phyloP scores from a whole-genome alignment of 1,140 invertebrate genomes.

The Meloidogyne exigua region DNA sequence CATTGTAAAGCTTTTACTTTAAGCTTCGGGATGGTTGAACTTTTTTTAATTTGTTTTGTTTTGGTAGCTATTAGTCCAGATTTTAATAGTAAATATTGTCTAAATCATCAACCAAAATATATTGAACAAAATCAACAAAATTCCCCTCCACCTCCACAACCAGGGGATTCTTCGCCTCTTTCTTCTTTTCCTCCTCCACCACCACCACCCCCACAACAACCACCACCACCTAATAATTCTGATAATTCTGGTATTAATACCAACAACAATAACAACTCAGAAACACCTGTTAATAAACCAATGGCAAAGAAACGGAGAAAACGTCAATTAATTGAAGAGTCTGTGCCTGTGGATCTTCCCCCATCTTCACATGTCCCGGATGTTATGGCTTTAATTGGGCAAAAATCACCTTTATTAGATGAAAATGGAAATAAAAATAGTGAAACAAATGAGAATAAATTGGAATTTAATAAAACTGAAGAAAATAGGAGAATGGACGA shows the following conservation, averaged over 20 bases:
- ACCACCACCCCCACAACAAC: too few relatives aligned
- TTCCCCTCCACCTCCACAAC: constrained; percentile 20
- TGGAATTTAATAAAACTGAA: background rate
- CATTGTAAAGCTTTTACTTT: constrained; percentile 35
- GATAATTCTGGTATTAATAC: background rate
- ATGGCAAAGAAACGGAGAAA: background rate
- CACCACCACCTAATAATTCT: background rate
- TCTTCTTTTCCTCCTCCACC: too few relatives aligned
- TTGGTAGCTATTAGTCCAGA: constrained; percentile 47
- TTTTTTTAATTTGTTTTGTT: constrained; percentile 49
- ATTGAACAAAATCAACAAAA: constrained; percentile 34
- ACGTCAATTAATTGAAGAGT: background rate
- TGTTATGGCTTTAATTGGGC: background rate
- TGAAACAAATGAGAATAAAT: background rate
- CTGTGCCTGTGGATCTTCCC: background rate
- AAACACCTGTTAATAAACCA: too few relatives aligned
- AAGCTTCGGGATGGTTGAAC: constrained; percentile 29
- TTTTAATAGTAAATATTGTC: constrained; percentile 11
- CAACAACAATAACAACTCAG: background rate
- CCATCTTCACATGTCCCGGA: background rate
- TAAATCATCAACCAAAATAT: background rate
- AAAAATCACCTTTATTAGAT: background rate
- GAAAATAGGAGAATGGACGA: background rate
- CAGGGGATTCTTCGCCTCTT: too few relatives aligned
- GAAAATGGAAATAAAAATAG: background rate